These are phyloP conservation scores for Hassar affinis DNA, from an alignment of 2,113 vertebrate genomes.

Conservation along the genomic window DNA sequence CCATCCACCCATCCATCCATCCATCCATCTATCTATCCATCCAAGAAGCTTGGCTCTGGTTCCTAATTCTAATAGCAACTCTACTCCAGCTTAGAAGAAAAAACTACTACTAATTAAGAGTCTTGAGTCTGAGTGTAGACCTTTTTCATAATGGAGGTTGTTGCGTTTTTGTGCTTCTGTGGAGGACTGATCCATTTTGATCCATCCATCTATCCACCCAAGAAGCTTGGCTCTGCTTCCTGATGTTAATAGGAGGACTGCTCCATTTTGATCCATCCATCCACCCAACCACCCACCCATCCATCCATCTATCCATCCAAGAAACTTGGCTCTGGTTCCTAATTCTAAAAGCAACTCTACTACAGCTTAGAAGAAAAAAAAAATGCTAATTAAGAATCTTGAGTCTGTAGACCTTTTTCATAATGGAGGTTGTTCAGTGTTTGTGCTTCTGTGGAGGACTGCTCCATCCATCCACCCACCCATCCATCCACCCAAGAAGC, in stretches of 20 bases:
- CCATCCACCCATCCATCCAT: not conserved
- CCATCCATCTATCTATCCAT: not conserved
- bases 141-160: not conserved
- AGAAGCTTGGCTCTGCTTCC: not conserved
- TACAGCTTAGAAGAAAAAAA: not conserved
- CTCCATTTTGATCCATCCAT: too few relatives aligned
- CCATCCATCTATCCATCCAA: too few relatives aligned
- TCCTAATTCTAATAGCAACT: not conserved
- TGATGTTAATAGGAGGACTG: too few relatives aligned
- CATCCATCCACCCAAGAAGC: not conserved
- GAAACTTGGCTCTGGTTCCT: too few relatives aligned
- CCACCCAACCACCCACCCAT: too few relatives aligned
- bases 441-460: conserved; percentile 7
- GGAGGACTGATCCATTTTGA: conserved; percentile 4
- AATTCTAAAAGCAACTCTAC: not conserved
- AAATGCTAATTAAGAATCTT: not conserved
- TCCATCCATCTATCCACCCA: not conserved
- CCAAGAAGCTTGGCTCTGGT: not conserved
- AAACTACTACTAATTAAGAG: not conserved
- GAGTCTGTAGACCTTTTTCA: not conserved
- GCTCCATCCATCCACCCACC: not conserved
- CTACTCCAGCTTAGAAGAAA: not conserved
- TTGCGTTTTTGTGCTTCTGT: not conserved
- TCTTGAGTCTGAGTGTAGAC: too few relatives aligned
- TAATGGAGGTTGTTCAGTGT: not conserved